These are phyloP conservation scores for Diplazon laetatorius DNA, from an alignment of 2,888 invertebrate genomes.

Conservation along the genomic window DNA sequence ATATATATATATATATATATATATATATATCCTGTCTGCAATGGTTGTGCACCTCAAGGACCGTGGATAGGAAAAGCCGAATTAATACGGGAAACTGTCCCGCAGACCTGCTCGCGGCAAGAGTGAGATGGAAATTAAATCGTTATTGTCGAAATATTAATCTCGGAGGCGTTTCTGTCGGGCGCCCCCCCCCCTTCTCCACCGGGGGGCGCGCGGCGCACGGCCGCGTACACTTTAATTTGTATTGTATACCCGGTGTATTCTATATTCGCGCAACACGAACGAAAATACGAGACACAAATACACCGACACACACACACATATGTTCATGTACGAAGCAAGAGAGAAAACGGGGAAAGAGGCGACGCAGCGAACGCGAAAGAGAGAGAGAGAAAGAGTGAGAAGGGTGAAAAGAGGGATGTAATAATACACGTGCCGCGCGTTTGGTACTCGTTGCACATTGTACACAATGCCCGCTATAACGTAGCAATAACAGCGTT, in stretches of 20 bases:
- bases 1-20: too few species aligned
- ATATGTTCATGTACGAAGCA: slow-evolving; percentile 50
- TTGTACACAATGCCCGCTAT: slow-evolving; percentile 76
- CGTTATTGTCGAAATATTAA: slow-evolving; percentile 79
- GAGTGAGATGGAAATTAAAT: slow-evolving; percentile 65
- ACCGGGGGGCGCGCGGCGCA: slow-evolving; percentile 23
- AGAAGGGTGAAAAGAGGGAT: slow-evolving; percentile 38
- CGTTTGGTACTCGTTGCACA: slow-evolving; percentile 64
- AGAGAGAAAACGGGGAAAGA: slow-evolving; percentile 34
- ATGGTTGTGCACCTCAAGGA: not conserved
- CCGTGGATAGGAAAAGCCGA: slow-evolving; percentile 28
- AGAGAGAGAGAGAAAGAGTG: slow-evolving; percentile 54
- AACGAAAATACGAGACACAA: slow-evolving; percentile 6
- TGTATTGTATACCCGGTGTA: slow-evolving; percentile 35
- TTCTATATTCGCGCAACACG: slow-evolving; percentile 27
- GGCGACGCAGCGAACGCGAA: slow-evolving; percentile 44
- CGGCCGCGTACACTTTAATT: slow-evolving; percentile 44
- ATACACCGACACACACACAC: slow-evolving; percentile 53
- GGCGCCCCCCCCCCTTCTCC: slow-evolving; percentile 47
- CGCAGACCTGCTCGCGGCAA: not conserved
- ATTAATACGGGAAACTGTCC: slow-evolving; percentile 56
- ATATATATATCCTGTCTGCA: slow-evolving; percentile 21
- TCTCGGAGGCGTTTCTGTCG: slow-evolving; percentile 69
- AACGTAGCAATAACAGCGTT: slow-evolving; percentile 81
- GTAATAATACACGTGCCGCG: slow-evolving; percentile 59